Evolutionary conservation across 2,113 vertebrate species (phyloP).

Genomic region (Sporophila hypoxantha): DNA sequence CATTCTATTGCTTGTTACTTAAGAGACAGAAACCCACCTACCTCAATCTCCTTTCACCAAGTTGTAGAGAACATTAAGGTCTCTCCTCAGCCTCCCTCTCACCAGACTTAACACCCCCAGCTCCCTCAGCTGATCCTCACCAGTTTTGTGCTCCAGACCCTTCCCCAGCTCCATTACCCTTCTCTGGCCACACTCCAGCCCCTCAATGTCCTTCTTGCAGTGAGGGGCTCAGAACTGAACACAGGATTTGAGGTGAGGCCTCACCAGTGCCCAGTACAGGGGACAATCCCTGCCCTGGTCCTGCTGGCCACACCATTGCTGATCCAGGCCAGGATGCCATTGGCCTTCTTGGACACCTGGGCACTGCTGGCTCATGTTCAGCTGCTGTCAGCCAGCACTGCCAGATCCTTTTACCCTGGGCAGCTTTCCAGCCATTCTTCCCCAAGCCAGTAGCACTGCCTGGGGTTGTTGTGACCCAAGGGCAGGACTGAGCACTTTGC

Average conservation of each 20-base stretch:
- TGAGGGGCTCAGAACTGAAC: not conserved
- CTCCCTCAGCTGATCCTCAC: accelerated
- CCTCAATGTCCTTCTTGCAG: accelerated
- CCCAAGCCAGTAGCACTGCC: accelerated
- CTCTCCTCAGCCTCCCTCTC: not conserved
- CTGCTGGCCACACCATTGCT: not conserved
- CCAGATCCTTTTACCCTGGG: not conserved
- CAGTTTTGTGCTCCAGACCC: not conserved
- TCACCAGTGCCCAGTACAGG: accelerated
- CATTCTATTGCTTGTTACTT: not conserved
- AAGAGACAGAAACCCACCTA: not conserved
- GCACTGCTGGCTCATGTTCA: accelerated
- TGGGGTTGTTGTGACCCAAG: not conserved
- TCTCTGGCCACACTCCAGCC: not conserved
- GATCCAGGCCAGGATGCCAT: accelerated
- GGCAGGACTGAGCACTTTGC: not conserved
- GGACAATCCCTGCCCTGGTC: accelerated
- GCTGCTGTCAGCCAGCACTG: not conserved
- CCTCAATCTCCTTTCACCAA: not conserved
- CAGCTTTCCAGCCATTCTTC: not conserved
- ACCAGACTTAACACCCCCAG: not conserved
- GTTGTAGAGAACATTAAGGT: accelerated
- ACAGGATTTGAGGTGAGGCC: accelerated
- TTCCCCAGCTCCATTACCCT: accelerated
- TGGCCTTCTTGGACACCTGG: not conserved